Evolutionary conservation across 2,888 invertebrate species (phyloP), one percentile per base, ranked within the genome.

Genomic region (Dolichomitus sp.): DNA sequence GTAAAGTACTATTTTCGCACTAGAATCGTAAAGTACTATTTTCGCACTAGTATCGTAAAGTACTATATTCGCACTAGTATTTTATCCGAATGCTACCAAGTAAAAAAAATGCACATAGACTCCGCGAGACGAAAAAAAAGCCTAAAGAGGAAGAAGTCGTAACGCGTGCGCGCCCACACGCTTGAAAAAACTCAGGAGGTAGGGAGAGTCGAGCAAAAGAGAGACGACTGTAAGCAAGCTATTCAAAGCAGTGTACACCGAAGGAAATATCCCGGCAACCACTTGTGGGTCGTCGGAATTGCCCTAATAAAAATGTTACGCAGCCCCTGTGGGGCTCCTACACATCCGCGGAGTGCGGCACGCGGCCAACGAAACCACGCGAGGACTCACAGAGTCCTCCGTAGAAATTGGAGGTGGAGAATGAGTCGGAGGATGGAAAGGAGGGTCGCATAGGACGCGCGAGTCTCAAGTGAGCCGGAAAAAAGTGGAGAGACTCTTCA

Each of bases 241-340:
- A 82, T 82, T 82, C 81, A 82, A 82, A 82, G 78, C 78, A 69
- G 74, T 78, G 78, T 78, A 82, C 72, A 65, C 72, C 68, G 80
- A 69, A 80, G 80, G 63, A 73, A 69, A 74, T 81, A 81, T 80
- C 68, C 84, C 80, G 81, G 84, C 89, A 88, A 89, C 89, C 90
- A 88, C 90, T 90, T 88, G 90, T 89, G 88, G 90, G 89, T 90
- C 88, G 86, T 85, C 83, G 86, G 90, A 91, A 93, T 92, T 90
- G 90, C 91, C 90, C 90, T 92, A 92, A 92, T 92, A 92, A 93
- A 93, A 93, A 92, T 88, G 91, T 92, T 90, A 87, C 86, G 84
- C 88, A 86, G 88, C 86, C 88, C 82, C 84, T 82, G 79, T 81
- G 50, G 70, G 70, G 70, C 57, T 17, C 27, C 70, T 57, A 40